Evolutionary conservation across 2,797 vertebrate genomes (phyloP).

Genomic region (Morelia viridis): DNA sequence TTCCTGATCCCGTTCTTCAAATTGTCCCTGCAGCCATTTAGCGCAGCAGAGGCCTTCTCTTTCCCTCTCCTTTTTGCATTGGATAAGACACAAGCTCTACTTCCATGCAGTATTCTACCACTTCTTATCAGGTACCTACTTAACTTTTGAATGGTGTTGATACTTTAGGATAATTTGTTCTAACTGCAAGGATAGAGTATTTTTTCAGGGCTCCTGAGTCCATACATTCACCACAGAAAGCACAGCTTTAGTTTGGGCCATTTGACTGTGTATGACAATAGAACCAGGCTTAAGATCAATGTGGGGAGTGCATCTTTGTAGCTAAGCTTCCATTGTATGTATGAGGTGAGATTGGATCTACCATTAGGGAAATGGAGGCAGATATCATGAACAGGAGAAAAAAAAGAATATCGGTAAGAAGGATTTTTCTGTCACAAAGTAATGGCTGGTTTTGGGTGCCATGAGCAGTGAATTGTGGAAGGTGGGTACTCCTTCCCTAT

Average conservation of each 20-base stretch:
- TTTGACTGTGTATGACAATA: background rate
- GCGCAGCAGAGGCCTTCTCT: background rate
- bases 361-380: background rate
- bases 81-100: background rate
- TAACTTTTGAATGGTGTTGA: background rate
- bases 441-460: background rate
- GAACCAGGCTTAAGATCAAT: background rate
- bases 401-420: background rate
- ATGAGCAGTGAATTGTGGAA: background rate
- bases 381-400: background rate
- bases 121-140: background rate
- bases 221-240: background rate
- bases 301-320: background rate
- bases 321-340: background rate
- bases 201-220: background rate
- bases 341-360: background rate
- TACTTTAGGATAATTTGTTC: background rate
- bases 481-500: background rate
- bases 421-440: background rate
- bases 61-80: background rate
- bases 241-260: background rate
- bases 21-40: background rate
- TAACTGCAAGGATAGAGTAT: background rate
- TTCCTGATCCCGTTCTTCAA: background rate
- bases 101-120: background rate